Conservation (phyloP, 2,888 invertebrate genomes). For the Pyrochroa serraticornis region DNA sequence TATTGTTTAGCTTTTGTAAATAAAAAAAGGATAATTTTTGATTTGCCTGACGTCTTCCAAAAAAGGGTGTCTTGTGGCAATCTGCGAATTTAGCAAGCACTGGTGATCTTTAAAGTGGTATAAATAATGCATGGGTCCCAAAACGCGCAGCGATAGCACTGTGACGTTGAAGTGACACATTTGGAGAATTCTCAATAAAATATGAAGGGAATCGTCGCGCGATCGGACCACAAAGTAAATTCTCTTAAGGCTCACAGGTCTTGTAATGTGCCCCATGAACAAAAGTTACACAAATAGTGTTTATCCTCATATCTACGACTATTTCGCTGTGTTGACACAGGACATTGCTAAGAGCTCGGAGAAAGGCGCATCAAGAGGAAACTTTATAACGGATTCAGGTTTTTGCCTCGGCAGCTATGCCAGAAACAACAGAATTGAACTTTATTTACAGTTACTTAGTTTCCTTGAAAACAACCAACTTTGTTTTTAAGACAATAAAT, state of each 20-base stretch:
- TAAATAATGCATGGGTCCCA: constrained; percentile 22
- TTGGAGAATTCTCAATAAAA: constrained; percentile 30
- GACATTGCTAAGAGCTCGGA: not conserved
- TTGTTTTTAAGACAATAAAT: constrained; percentile 18
- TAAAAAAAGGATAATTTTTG: no score
- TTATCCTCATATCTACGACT: no score
- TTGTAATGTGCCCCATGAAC: not conserved
- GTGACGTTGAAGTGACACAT: constrained; percentile 31
- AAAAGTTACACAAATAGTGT: not conserved
- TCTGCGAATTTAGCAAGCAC: constrained; percentile 9
- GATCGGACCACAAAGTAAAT: not conserved
- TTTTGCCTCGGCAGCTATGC: constrained; percentile 5
- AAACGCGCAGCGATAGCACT: constrained; percentile 18
- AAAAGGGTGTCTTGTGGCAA: constrained; percentile 3
- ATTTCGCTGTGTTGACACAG: not conserved
- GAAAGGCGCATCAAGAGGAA: constrained; percentile 1
- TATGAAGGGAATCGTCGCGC: constrained; percentile 16
- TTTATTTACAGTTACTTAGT: constrained; percentile 20
- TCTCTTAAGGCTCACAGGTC: no score
- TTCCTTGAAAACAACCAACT: constrained; percentile 10
- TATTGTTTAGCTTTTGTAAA: no score
- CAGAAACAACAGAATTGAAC: not conserved
- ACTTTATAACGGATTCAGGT: constrained; percentile 10
- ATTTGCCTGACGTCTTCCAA: no score
- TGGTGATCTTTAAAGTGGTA: constrained; percentile 16